Evolutionary conservation across 2,113 vertebrate species (phyloP).

Genomic region (Colinus virginianus): DNA sequence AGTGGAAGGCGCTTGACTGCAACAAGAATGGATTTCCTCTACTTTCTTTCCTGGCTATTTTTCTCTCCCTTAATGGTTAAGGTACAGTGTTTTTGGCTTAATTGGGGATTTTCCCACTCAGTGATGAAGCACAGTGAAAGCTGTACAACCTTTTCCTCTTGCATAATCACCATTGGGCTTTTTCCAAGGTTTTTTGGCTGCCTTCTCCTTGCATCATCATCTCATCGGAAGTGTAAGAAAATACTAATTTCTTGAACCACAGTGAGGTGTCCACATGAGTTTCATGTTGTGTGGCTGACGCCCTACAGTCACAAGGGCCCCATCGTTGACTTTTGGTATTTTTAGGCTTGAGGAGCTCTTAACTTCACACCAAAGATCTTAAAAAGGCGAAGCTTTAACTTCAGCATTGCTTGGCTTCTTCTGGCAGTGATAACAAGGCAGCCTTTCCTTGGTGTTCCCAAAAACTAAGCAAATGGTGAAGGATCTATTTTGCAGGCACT

Average conservation of each 20-base stretch:
- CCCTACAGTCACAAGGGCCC: neutral
- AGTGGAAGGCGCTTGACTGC: neutral
- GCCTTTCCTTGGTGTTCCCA: neutral
- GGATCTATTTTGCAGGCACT: neutral
- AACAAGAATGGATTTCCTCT: conserved; percentile 37
- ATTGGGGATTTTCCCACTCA: conserved; percentile 27
- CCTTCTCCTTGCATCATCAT: neutral
- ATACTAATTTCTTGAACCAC: neutral
- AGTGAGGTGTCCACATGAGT: neutral
- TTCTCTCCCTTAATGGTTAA: neutral
- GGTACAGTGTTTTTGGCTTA: conserved; percentile 8
- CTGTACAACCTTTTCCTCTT: neutral
- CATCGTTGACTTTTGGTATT: neutral
- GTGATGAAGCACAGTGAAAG: neutral
- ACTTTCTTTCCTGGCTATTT: neutral
- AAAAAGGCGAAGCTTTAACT: neutral
- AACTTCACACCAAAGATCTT: neutral
- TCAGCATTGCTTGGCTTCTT: neutral
- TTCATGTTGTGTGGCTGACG: neutral
- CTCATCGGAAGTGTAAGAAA: neutral
- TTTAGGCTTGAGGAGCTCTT: neutral
- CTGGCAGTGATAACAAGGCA: rapidly evolving
- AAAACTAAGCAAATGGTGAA: neutral
- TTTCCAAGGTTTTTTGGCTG: neutral
- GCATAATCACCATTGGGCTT: neutral